Conservation (phyloP, 2,797 vertebrate species). For the Phylloscopus collybita region DNA sequence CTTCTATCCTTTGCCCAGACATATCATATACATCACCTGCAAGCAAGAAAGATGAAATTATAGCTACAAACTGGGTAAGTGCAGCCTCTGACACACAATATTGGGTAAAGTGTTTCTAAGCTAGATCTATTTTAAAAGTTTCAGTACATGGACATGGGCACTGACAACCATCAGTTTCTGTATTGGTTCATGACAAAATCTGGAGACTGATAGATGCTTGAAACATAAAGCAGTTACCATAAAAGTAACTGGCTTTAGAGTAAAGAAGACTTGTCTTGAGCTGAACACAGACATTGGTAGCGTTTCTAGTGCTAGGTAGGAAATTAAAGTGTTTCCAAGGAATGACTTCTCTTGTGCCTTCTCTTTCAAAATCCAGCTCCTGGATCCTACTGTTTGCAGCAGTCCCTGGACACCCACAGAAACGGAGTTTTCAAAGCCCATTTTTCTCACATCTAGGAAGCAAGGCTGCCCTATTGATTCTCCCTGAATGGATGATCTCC, state of each 20-base stretch:
- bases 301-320: not conserved
- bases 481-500: not conserved
- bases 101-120: not conserved
- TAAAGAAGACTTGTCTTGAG: not conserved
- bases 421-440: not conserved
- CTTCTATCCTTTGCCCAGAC: constrained; percentile 78
- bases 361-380: not conserved
- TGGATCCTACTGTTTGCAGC: not conserved
- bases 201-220: not conserved
- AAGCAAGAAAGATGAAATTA: constrained; percentile 38
- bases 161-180: not conserved
- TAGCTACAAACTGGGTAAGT: not conserved
- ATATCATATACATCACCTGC: constrained; percentile 82
- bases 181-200: not conserved
- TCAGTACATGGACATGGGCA: not conserved
- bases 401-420: not conserved
- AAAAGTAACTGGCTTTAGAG: not conserved
- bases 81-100: not conserved
- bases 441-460: not conserved
- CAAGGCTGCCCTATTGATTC: not conserved
- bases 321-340: not conserved
- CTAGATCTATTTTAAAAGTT: not conserved
- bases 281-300: not conserved
- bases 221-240: not conserved
- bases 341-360: not conserved